Evolutionary conservation across 2,797 vertebrate species (phyloP).

Genomic region (Microctenopoma lineatum): DNA sequence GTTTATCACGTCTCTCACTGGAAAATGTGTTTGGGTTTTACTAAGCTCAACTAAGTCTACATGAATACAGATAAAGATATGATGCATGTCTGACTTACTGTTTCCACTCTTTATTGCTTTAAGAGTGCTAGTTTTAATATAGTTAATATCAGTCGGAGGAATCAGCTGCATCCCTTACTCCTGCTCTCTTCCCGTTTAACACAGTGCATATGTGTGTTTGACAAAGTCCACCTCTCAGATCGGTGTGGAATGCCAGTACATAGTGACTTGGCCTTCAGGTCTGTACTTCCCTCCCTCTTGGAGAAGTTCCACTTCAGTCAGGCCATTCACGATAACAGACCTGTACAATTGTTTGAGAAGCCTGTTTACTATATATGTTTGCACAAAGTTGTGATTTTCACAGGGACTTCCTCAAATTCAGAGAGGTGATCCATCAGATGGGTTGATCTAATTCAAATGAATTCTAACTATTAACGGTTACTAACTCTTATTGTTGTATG

Average conservation of each 20-base stretch:
- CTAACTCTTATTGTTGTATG: no score
- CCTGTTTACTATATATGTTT: slow-evolving; percentile 24
- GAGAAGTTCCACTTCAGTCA: slow-evolving; percentile 20
- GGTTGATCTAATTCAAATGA: no score
- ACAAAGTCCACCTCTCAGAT: slow-evolving; percentile 72
- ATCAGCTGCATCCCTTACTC: slow-evolving; percentile 20
- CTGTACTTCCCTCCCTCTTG: slow-evolving; percentile 25
- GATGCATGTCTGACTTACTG: no score
- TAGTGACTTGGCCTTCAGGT: slow-evolving; percentile 39
- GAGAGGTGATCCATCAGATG: no score
- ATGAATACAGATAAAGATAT: no score
- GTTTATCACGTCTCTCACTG: slow-evolving; percentile 43
- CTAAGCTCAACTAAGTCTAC: no score
- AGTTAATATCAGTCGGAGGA: not conserved
- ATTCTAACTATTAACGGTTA: no score
- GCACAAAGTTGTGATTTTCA: slow-evolving; percentile 20
- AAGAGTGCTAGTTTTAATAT: not conserved
- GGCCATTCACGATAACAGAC: slow-evolving; percentile 17
- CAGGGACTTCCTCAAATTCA: not conserved
- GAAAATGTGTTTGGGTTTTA: slow-evolving; percentile 9
- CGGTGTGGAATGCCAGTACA: slow-evolving; percentile 77
- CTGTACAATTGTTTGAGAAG: slow-evolving; percentile 34
- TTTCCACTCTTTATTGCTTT: not conserved
- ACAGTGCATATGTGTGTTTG: slow-evolving; percentile 64
- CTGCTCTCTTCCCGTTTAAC: slow-evolving; percentile 44